Evolutionary conservation across 2,113 vertebrate genomes (phyloP), one percentile per base, ranked within the genome.

Genomic region (Naja naja): DNA sequence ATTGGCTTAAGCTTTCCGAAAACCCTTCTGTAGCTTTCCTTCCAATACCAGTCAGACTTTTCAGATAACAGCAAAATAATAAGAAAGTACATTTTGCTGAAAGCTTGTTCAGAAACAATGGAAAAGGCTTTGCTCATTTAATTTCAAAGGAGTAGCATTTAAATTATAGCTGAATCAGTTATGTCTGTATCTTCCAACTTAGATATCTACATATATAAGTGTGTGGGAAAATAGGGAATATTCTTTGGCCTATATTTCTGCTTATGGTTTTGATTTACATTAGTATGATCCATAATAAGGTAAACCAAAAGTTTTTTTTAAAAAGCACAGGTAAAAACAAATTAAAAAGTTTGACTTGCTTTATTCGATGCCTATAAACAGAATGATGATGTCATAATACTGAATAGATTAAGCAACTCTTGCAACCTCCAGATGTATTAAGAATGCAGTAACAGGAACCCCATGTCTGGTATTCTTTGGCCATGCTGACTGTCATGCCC

Each of bases 1-100:
- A 97, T 95, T 97, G 97, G 97, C 97, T 97, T 95, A 97, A 97
- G 96, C 94, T 94, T 95, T 96, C 93, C 0, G 18, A 96, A 96
- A 97, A 90, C 95, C 45, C 43, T 95, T 95, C 94, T 11, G 91
- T 27, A 95, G 96, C 93, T 88, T 94, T 96, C 91, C 54, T 94
- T 95, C 95, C 92, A 86, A 90, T 90, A 54, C 64, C 94, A 0
- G 2, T 94, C 93, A 60, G 0, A 93, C 60, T 91, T 93, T 22
- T 89, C n/a, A 5, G 47, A 85, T 69, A 95, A 94, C 95, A 95
- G 94, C 74, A 96, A 92, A 86, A 95, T 93, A 54, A 22, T 14
- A 85, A 43, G 81, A 53, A 85, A 95, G 93, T 93, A 27, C 86
- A 91, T 58, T 89, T 60, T 52, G 92, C 94, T 90, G 89, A 87